Percentiles rank a stretch among this genome's conserved stretches.
Evolutionary conservation across 2,888 invertebrate species (phyloP).

Genomic region (Dasysyrphus albostriatus): DNA sequence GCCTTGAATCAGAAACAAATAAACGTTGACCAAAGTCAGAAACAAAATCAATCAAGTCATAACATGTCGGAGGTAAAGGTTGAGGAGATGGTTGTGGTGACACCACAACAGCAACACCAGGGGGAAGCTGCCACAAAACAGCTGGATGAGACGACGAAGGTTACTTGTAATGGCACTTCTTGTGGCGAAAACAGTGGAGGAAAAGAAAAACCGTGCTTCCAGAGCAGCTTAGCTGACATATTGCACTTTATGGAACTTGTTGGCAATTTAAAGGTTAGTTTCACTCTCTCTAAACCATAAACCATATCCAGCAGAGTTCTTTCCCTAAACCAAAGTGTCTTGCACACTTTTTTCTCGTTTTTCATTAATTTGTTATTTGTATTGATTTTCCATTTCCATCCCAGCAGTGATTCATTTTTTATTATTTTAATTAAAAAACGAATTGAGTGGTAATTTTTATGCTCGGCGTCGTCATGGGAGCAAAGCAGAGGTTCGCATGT

Average conservation of each 20-base stretch:
- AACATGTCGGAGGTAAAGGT: slow-evolving; percentile 17
- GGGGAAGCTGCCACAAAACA: slow-evolving; percentile 28
- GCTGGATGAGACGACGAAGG: slow-evolving; percentile 10
- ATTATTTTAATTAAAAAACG: neutral
- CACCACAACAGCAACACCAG: slow-evolving; percentile 6
- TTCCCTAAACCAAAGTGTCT: neutral
- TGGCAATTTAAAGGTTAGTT: slow-evolving; percentile 88
- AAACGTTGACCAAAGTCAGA: slow-evolving; percentile 20
- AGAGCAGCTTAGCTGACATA: slow-evolving; percentile 81
- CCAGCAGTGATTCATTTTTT: neutral
- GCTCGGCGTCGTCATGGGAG: neutral
- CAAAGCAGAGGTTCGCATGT: neutral
- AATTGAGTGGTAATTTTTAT: neutral
- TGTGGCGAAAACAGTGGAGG: slow-evolving; percentile 43
- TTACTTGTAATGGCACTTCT: slow-evolving; percentile 56
- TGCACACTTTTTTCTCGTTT: slow-evolving; percentile 55
- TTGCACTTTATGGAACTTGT: slow-evolving; percentile 89
- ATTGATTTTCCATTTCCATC: slow-evolving; percentile 59
- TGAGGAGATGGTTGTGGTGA: neutral
- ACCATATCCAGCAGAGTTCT: neutral
- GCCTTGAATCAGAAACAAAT: slow-evolving; percentile 27
- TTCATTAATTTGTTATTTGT: slow-evolving; percentile 41
- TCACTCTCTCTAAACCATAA: neutral
- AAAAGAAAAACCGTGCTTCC: slow-evolving; percentile 80
- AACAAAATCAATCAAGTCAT: slow-evolving; percentile 25